Conservation (phyloP, 2,797 vertebrate species). For the Morus bassanus region DNA sequence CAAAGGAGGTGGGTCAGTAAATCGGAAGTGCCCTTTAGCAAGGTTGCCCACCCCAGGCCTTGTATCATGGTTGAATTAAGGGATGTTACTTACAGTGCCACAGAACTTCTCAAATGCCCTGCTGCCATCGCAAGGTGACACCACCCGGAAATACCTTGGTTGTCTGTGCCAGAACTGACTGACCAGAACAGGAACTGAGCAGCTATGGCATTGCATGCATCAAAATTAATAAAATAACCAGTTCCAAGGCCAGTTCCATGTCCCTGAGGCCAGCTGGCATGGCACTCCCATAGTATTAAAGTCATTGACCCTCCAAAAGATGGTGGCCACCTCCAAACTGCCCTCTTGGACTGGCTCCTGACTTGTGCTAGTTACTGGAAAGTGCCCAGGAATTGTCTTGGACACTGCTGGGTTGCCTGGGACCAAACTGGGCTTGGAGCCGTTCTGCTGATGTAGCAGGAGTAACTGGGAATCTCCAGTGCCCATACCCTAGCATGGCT, state of each 20-base stretch:
- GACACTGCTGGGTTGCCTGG: not conserved
- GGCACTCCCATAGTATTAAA: not conserved
- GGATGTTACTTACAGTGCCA: not conserved
- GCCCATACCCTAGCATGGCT: not conserved
- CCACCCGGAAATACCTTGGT: not conserved
- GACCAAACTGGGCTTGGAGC: not conserved
- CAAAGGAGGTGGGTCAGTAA: not conserved
- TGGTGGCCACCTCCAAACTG: not conserved
- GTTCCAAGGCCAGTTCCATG: not conserved
- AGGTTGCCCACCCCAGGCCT: not conserved
- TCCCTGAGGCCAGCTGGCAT: not conserved
- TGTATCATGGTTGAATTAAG: not conserved
- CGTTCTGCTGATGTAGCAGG: not conserved
- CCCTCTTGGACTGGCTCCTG: not conserved
- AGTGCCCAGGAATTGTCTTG: not conserved
- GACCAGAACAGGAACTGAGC: not conserved
- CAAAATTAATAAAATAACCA: not conserved
- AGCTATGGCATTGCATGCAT: not conserved
- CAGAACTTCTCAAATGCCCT: not conserved
- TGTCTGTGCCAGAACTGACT: not conserved
- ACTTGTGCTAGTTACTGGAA: not conserved
- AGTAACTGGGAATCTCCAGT: not conserved
- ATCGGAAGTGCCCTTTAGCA: not conserved
- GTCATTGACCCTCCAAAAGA: not conserved
- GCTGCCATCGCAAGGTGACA: not conserved